Evolutionary conservation across 2,797 vertebrate genomes (phyloP), one percentile per base, ranked within the genome.

Genomic region (Sebastolobus alascanus): DNA sequence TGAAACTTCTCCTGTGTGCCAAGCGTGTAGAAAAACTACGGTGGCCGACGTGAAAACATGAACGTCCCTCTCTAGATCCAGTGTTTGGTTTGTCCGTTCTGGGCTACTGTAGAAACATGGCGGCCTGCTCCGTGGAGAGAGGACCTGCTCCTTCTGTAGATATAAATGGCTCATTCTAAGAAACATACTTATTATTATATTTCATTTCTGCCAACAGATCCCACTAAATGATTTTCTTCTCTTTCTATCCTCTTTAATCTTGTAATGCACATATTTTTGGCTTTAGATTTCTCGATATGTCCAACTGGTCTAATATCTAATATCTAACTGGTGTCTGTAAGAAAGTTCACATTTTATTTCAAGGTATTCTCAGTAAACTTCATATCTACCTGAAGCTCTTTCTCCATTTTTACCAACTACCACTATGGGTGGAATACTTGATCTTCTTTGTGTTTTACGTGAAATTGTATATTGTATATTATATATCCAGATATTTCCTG

Each of bases 401-500:
- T 52, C 18, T 70, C 40, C 27, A 25, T 35, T 72, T 79, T 37
- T 11, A 56, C 22, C 8, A 35, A 25, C 13, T 35, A 11, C 33
- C 31, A 22, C 35, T 6, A 22, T 16, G 5, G 6, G 27, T 50
- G 13, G 33, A 66, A 54, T 25, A 35, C n/a, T 37, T 54, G 12
- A 29, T 59, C 20, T 16, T 25, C 16, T 60, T 46, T 52, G 18
- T 50, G 46, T 77, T 67, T 82, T 40, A 35, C 43, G 14, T 55
- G 22, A 54, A 59, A 56, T 22, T 50, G 6, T 40, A 8, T 71
- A 38, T 70, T 20, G 29, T 12, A 8, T 35, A 35, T 35, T 35
- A 8, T 35, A 8, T 35, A 35, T 64, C 40, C 31, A 59, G 56
- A 84, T 59, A 50, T 22, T 75, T 77, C 18, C 40, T 40, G 60